Base-by-base conservation (phyloP, 1,140 invertebrate species). In the Daktulosphaira vitifoliae region DNA sequence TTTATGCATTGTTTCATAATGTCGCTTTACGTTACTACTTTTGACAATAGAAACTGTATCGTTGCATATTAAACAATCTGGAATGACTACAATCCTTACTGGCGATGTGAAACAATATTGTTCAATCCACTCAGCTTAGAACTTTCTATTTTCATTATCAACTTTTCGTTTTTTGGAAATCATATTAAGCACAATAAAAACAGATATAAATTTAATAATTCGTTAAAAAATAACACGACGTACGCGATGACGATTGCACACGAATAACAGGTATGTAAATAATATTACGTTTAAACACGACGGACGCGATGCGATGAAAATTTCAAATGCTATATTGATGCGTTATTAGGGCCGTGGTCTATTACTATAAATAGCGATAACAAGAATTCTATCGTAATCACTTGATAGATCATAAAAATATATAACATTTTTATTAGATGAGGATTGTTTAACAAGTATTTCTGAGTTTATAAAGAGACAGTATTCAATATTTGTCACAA, bases 1-100 rank as follows among this genome's bases (percentile, higher is more conserved):
- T n/a, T n/a, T n/a, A n/a, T n/a, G n/a, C n/a, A n/a, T 52, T 29
- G 50, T 52, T 23, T 52, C 50, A 52, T 52, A 52, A 20, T 52
- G 50, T 23, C 50, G 15, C 29, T 52, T 52, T 37, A 52, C 23
- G 29, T 52, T 33, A 37, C 18, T 23, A 52, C 50, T 23, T 52
- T 52, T 52, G 29, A 52, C 29, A 25, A 52, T 23, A 29, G 25
- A 22, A 29, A 52, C 50, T 37, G 25, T 52, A 29, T 23, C 29
- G 50, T 50, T 50, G 38, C 38, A 42, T 42, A 42, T 42, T 9
- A 42, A n/a, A 42, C 38, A 42, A 42, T 15, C 38, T 42, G 38
- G 38, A 42, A 42, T n/a, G 38, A n/a, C 38, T 42, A 9, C 4
- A 42, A n/a, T 3, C 16, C 13, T 42, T 42, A 42, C 48, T 23